Percentiles rank a stretch among this genome's conserved stretches.
phyloP scores from a whole-genome alignment of 2,888 invertebrate species.

The Empis stercorea region DNA sequence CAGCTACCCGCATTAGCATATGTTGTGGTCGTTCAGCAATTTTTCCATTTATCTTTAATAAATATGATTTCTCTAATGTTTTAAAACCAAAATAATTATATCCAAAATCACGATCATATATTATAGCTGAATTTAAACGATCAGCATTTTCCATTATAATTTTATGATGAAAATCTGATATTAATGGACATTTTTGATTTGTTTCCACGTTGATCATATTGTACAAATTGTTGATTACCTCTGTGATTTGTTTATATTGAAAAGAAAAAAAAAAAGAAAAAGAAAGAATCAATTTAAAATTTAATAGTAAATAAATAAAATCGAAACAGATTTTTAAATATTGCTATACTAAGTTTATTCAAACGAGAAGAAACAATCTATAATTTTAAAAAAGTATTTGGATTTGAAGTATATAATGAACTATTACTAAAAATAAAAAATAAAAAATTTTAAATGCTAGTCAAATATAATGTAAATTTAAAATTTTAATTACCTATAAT shows the following conservation, averaged over 20 bases:
- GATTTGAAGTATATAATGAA: no score
- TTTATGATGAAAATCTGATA: conserved; percentile 68
- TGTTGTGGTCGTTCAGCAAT: conserved; percentile 96
- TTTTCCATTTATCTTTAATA: conserved; percentile 82
- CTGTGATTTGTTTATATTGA: conserved; percentile 37
- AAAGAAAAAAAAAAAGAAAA: not conserved
- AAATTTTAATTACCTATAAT: no score
- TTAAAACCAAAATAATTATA: conserved; percentile 99
- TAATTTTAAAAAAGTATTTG: no score
- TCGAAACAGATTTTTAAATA: no score
- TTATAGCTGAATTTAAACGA: conserved; percentile 82
- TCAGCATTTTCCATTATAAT: conserved; percentile 81
- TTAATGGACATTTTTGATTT: conserved; percentile 63
- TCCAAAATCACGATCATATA: conserved; percentile 91
- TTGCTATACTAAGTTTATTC: no score
- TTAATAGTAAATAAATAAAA: no score
- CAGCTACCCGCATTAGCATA: conserved; percentile 94
- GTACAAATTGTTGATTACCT: conserved; percentile 81
- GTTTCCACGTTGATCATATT: conserved; percentile 62
- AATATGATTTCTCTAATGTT: conserved; percentile 89
- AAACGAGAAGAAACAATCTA: no score
- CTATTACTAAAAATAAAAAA: no score
- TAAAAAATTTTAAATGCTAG: no score
- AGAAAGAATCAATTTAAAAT: not conserved
- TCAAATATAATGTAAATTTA: no score